Evolutionary conservation across 2,888 invertebrate species (phyloP).

Genomic region (Spatulosminthurus flaviceps): DNA sequence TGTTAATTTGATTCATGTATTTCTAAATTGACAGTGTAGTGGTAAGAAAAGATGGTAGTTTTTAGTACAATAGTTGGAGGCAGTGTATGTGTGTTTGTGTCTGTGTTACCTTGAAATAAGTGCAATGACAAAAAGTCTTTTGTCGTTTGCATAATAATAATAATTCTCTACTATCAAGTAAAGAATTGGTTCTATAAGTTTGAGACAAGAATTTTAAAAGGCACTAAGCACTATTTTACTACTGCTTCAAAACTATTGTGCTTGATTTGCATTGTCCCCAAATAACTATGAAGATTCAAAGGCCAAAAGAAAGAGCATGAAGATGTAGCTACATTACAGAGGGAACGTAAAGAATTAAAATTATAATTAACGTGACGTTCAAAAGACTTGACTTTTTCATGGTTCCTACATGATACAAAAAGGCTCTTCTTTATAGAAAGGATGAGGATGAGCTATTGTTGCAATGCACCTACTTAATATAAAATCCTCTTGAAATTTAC

Average conservation of each 20-base stretch:
- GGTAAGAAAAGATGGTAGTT: background rate
- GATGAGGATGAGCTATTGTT: no score
- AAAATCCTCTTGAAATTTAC: background rate
- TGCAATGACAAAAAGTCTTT: background rate
- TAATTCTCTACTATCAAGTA: background rate
- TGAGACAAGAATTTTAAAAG: background rate
- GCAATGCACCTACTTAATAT: background rate
- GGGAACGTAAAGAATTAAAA: background rate
- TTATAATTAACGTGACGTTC: background rate
- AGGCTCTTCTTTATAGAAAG: slow-evolving; percentile 10
- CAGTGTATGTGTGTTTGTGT: background rate
- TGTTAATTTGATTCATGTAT: slow-evolving; percentile 18
- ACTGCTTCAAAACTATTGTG: background rate
- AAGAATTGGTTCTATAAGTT: background rate
- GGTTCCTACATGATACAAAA: background rate
- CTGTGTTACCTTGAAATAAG: background rate
- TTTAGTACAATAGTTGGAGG: background rate
- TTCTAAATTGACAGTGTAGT: slow-evolving; percentile 3
- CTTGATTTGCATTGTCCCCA: background rate
- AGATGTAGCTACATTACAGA: background rate
- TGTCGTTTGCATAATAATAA: slow-evolving; percentile 1
- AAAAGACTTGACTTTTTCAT: background rate
- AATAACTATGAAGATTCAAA: background rate
- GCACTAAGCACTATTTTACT: background rate
- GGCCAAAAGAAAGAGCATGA: background rate